phyloP scores from a whole-genome alignment of 92 coral and sea anemone species.

The Epizoanthus stellaris region DNA sequence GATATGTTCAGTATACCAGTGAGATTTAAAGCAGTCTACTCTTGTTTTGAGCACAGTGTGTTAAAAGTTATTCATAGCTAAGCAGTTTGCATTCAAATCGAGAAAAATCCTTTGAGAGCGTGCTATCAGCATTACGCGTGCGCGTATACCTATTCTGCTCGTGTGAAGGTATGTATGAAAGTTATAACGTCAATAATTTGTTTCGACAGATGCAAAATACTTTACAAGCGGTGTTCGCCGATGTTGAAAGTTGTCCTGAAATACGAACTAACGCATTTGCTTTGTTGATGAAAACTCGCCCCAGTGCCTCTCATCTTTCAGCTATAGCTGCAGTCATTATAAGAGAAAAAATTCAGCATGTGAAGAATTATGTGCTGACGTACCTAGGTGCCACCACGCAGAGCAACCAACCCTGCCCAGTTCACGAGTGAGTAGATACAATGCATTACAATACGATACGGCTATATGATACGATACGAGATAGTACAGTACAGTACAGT shows the following conservation, averaged over 20 bases:
- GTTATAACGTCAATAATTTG: background rate
- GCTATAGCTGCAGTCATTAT: slow-evolving; percentile 22
- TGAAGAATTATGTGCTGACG: slow-evolving; percentile 53
- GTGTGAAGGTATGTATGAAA: too few species aligned
- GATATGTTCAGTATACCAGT: too few species aligned
- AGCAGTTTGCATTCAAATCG: too few species aligned
- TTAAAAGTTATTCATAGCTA: too few species aligned
- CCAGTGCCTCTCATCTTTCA: slow-evolving; percentile 33
- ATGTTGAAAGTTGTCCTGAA: slow-evolving; percentile 49
- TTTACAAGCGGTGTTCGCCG: slow-evolving; percentile 39
- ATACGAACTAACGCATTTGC: slow-evolving; percentile 58
- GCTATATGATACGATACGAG: background rate
- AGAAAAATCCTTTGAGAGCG: too few species aligned
- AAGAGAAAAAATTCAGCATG: slow-evolving; percentile 38
- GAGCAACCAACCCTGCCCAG: slow-evolving; percentile 44
- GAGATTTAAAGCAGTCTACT: too few species aligned
- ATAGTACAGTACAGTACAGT: too few species aligned
- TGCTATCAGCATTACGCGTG: too few species aligned
- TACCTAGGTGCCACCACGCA: slow-evolving; percentile 19
- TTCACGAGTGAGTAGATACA: slow-evolving; percentile 20
- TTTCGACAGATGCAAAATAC: slow-evolving; percentile 42
- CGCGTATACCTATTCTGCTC: too few species aligned
- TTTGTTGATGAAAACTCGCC: slow-evolving; percentile 49
- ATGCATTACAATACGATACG: background rate
- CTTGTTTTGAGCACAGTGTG: too few species aligned